A percentile compares a stretch with the other conserved stretches of the same genome.
Conservation (phyloP, 2,797 vertebrate genomes). For the Leucoraja ocellata region DNA sequence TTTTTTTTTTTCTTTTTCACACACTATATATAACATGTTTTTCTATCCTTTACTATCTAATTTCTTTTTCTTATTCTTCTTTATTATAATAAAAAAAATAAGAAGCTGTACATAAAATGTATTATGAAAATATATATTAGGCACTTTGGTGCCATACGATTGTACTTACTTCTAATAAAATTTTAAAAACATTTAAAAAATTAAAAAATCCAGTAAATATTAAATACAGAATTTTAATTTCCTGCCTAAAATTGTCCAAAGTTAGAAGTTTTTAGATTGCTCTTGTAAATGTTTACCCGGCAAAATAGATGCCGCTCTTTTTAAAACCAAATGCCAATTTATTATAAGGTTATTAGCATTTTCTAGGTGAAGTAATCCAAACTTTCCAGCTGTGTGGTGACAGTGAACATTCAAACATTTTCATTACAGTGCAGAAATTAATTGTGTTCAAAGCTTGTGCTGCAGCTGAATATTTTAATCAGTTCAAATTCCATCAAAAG, state of each 20-base stretch:
- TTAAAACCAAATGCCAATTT: neutral
- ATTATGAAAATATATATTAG: too few species aligned
- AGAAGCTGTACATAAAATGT: too few species aligned
- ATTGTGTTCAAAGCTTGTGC: neutral
- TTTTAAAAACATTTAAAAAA: too few species aligned
- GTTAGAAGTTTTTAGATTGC: neutral
- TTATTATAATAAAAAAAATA: too few species aligned
- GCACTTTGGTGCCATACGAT: too few species aligned
- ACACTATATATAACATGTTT: too few species aligned
- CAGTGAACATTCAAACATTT: neutral
- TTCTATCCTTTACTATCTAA: too few species aligned
- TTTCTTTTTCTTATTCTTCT: too few species aligned
- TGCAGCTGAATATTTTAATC: constrained; percentile 9
- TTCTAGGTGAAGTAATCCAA: neutral
- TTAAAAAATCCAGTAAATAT: neutral
- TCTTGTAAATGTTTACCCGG: neutral
- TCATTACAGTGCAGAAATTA: neutral
- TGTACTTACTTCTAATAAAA: too few species aligned
- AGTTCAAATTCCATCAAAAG: neutral
- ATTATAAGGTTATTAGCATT: constrained; percentile 5
- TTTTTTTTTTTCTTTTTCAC: too few species aligned
- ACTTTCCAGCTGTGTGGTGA: neutral
- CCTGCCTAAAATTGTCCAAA: neutral
- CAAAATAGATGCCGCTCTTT: neutral
- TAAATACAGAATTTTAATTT: neutral